Conservation (phyloP, 1,140 invertebrate species). For the Copidosoma floridanum region DNA sequence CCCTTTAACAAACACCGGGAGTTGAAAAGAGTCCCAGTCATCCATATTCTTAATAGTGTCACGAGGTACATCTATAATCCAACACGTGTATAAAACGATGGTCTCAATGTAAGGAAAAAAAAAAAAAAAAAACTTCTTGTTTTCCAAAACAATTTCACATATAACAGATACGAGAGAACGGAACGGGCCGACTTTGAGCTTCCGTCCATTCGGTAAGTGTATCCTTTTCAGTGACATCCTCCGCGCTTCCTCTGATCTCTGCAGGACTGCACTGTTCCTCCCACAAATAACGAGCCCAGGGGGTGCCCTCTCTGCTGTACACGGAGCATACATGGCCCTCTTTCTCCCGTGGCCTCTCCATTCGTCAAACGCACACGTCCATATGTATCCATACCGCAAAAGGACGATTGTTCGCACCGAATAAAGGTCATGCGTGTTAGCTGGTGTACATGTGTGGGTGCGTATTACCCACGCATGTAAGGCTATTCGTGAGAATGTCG, state of each 20-base stretch:
- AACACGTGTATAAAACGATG: too few relatives aligned
- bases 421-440: too few relatives aligned
- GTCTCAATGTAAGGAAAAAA: too few relatives aligned
- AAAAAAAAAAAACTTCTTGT: slow-evolving; percentile 1
- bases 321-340: too few relatives aligned
- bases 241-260: slow-evolving; percentile 11
- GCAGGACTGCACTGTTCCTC: not conserved
- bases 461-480: too few relatives aligned
- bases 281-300: slow-evolving; percentile 2
- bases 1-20: too few relatives aligned
- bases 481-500: slow-evolving; percentile 42
- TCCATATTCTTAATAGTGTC: too few relatives aligned
- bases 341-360: not conserved
- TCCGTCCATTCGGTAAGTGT: slow-evolving; percentile 21
- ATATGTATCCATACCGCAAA: not conserved
- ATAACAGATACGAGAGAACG: not conserved
- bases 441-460: too few relatives aligned
- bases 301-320: too few relatives aligned
- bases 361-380: not conserved
- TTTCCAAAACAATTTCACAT: slow-evolving; percentile 24
- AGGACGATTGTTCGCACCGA: not conserved
- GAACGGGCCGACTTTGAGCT: slow-evolving; percentile 12
- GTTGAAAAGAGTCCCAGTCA: too few relatives aligned
- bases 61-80: too few relatives aligned
- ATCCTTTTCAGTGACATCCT: not conserved